Base-by-base conservation (phyloP, 2,113 vertebrate species). In the Camelus bactrianus region DNA sequence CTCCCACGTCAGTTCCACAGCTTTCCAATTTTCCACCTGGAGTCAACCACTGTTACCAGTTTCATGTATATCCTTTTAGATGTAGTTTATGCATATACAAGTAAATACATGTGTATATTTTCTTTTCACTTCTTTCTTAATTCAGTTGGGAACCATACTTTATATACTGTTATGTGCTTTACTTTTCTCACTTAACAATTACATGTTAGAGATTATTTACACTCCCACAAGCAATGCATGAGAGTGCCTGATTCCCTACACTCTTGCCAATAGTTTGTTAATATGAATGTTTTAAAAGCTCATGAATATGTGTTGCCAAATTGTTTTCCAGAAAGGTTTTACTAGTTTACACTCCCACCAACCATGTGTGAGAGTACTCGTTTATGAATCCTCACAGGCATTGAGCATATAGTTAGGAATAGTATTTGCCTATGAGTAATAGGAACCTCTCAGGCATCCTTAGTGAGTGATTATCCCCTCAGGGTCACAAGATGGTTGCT, bases 171-270 rank as follows among this genome's bases (percentile, higher is more conserved):
- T 89, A 54, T 10, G 14, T 73, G 30, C 86, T 94, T 85, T 75
- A 20, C 48, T 87, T 95, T 96, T 87, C 46, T 93, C 17, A 80
- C 42, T 92, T 80, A 93, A 76, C 60, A 91, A 83, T 94, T 94
- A 46, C 30, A 64, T 90, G 50, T 93, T 94, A 75, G 60, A 88
- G 38, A 70, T 60, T 91, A 46, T 82, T 93, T 94, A 50, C 5
- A 60, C 3, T 65, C 32, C 73, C 42, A 90, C 38, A 95, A 86
- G 52, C 65, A 96, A 38, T 75, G 32, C 16, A 80, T 69, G 50
- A 62, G 32, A 32, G 19, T 82, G 46, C 24, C 64, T 84, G 6
- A 84, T 92, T 92, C 35, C 72, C 20, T 95, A 50, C 3, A 67
- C 38, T 28, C 54, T 67, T 95, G 84, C 26, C 54, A 80, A 69